Percentiles rank a stretch among this genome's conserved stretches.
phyloP scores from a whole-genome alignment of 2,113 vertebrate genomes.

The Istiophorus platypterus region DNA sequence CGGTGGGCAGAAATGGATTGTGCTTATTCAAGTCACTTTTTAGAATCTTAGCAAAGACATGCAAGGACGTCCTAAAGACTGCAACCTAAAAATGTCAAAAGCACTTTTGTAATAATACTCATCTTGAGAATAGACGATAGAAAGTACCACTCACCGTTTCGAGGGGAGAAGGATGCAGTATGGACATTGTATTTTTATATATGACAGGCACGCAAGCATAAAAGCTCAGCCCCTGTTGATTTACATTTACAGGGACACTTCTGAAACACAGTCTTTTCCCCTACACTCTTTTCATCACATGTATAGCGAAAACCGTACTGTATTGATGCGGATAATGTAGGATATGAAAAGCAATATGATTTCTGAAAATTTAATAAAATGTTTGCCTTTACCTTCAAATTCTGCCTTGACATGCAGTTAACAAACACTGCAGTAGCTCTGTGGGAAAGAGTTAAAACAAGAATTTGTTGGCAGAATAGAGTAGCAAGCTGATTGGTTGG shows the following conservation, averaged over 20 bases:
- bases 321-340: background rate
- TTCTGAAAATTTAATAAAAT: background rate
- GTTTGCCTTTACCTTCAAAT: background rate
- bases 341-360: background rate
- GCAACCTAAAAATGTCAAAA: conserved; percentile 43
- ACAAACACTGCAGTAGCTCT: background rate
- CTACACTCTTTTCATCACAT: too few species aligned
- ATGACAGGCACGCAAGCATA: background rate
- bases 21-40: background rate
- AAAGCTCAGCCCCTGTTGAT: conserved; percentile 18
- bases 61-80: conserved; percentile 10
- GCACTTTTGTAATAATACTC: background rate
- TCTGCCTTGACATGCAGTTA: background rate
- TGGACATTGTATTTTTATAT: conserved; percentile 40
- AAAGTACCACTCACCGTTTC: background rate
- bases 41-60: conserved; percentile 15
- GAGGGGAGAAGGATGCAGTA: conserved; percentile 1
- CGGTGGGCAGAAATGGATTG: background rate
- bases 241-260: background rate
- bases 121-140: background rate
- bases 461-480: background rate
- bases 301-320: background rate
- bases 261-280: background rate
- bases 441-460: background rate
- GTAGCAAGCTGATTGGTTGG: background rate